Conservation (phyloP, 2,888 invertebrate genomes). For the Drosophila neonasuta region DNA sequence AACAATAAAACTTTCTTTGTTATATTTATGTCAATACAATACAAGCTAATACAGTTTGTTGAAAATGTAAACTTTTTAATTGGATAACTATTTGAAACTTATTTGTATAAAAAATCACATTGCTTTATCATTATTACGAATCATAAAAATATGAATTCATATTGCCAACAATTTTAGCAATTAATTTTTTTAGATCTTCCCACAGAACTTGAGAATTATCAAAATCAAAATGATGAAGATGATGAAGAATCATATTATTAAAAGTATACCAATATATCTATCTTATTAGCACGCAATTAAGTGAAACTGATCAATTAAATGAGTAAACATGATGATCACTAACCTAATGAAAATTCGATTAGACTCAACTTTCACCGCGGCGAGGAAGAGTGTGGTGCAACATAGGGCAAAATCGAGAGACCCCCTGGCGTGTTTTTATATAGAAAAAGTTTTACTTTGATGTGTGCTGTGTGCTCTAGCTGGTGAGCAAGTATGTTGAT, state of each 20-base stretch:
- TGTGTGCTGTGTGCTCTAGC: constrained; percentile 42
- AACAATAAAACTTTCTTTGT: no score
- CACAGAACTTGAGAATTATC: background rate
- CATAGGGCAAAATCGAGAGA: constrained; percentile 58
- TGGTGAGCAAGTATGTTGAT: constrained; percentile 14
- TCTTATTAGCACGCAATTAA: background rate
- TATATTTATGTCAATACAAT: no score
- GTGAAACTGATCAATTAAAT: constrained; percentile 3
- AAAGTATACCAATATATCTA: background rate
- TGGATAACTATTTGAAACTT: no score
- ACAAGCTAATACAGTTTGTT: no score
- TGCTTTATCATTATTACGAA: no score
- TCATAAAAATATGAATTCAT: no score
- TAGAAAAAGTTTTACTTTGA: constrained; percentile 74
- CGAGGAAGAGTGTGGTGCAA: constrained; percentile 38
- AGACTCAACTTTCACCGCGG: constrained; percentile 25
- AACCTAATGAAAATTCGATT: constrained; percentile 15
- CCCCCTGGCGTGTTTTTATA: constrained; percentile 75
- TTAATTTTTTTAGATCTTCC: no score
- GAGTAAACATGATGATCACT: constrained; percentile 4
- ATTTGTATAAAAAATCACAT: no score
- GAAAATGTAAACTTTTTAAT: no score
- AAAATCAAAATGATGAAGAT: background rate
- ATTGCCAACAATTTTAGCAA: no score
- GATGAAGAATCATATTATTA: background rate